Evolutionary conservation across 2,797 vertebrate species (phyloP).

Genomic region (Oryzias dopingdopingensis): DNA sequence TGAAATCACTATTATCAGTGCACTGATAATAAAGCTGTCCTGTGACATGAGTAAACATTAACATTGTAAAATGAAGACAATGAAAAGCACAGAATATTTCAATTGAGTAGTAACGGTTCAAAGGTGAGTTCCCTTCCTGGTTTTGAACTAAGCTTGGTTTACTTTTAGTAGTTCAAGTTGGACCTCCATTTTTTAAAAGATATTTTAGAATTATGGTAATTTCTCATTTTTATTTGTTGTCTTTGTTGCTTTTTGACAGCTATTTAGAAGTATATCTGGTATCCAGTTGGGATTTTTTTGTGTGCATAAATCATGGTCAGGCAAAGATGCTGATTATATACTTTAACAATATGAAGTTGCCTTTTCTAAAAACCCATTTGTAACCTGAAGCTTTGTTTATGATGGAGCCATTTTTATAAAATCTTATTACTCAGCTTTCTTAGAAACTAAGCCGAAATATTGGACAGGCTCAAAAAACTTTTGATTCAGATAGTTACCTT

Average conservation of each 20-base stretch:
- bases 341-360: neutral
- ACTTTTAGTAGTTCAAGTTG: neutral
- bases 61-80: conserved; percentile 38
- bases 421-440: neutral
- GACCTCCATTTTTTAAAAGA: neutral
- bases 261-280: conserved; percentile 24
- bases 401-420: neutral
- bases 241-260: conserved; percentile 14
- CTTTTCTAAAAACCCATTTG: neutral
- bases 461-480: neutral
- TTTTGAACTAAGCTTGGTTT: conserved; percentile 18
- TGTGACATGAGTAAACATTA: conserved; percentile 55
- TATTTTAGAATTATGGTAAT: conserved; percentile 8
- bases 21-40: conserved; percentile 34
- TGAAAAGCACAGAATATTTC: conserved; percentile 25
- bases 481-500: too few relatives aligned
- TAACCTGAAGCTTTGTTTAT: neutral
- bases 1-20: conserved; percentile 29
- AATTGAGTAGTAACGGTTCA: conserved; percentile 6
- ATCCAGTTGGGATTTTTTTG: conserved; percentile 26
- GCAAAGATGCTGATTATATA: conserved; percentile 10
- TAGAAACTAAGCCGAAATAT: neutral
- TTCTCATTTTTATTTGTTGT: conserved; percentile 13
- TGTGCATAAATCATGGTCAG: conserved; percentile 32
- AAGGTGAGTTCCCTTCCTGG: conserved; percentile 19